Evolutionary conservation across 2,113 vertebrate species (phyloP), one percentile per base, ranked within the genome.

Genomic region (Myocastor coypus): DNA sequence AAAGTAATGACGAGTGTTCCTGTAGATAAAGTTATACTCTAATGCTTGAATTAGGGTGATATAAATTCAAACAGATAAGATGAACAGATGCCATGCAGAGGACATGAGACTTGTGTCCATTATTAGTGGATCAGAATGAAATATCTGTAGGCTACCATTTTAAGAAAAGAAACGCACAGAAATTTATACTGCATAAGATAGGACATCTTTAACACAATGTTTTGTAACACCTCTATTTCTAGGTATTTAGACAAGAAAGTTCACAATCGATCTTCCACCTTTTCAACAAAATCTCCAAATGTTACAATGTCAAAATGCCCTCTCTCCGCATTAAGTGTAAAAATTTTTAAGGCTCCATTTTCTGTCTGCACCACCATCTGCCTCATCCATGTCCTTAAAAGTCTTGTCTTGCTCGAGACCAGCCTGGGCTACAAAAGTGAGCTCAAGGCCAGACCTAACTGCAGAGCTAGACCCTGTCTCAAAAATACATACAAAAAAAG

Each of bases 201-300:
- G 16, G 17, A 24, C 30, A 52, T 61, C 28, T 94, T 83, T 77
- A 13, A 19, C 34, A 24, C 59, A 82, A 78, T 34, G 24, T 66
- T 85, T 69, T 84, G 28, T 81, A 80, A 64, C 9, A 69, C 40
- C 28, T 89, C 55, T 55, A 85, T 57, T 96, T 89, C 85, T 84
- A 92, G 13, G 14, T 16, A 85, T 42, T 85, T 78, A 68, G 59
- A 86, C 14, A 63, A 73, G 3, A 73, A 92, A 89, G 17, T 57
- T 92, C 37, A 66, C 3, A 85, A 78, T 78, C 32, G 61, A 34
- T 85, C 64, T 68, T 83, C 57, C n/a, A 89, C 5, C 34, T 52
- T 50, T 95, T 50, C 78, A 66, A 85, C 46, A 59, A 83, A 78
- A 87, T 64, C n/a, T 83, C 14, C 24, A 89, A 91, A 55, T 82